Base-by-base conservation (phyloP, 2,888 invertebrate genomes). In the Ethmia dodecea region DNA sequence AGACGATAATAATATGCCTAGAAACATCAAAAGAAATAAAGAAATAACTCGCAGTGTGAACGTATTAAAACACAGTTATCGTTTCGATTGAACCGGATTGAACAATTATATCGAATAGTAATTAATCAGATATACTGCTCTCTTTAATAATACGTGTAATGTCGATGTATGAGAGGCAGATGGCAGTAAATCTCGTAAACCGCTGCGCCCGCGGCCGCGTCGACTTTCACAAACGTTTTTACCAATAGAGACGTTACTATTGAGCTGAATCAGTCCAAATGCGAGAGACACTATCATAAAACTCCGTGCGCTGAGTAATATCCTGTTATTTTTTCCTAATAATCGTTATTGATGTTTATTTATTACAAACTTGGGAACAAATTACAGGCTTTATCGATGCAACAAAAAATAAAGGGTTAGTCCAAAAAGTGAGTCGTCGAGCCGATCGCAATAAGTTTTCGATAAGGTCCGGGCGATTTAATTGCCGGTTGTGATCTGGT, bases 311-410 rank as follows among this genome's bases (percentile, higher is more conserved):
- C 57, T 64, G 52, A 60, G 69, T 84, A 83, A 84, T 84, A 83
- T 83, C 81, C 83, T 83, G 78, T 84, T 81, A 83, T 83, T 83
- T 83, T 76, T 76, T 77, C 73, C 66, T 84, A 86, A 86, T 84
- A 83, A 84, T 84, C 77, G 77, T 84, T 84, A 86, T 84, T 84
- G 83, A 74, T 83, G 83, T 84, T 86, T 86, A 86, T 86, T 86
- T 86, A 86, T 86, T 83, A 81, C 79, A 74, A 79, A 67, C 69
- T 67, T 70, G 66, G 74, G 59, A 67, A 65, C 79, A 86, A 86
- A 86, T 86, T 86, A 86, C 72, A 83, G 83, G 83, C 77, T 81
- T 74, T 81, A 76, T 79, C 78, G 78, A 67, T 57, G 60, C 57
- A 60, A 73, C 72, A 83, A 84, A 83, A 81, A 81, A 77, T 71